Evolutionary conservation across 2,888 invertebrate species (phyloP), one percentile per base, ranked within the genome.

Genomic region (Hoplodrina blanda): DNA sequence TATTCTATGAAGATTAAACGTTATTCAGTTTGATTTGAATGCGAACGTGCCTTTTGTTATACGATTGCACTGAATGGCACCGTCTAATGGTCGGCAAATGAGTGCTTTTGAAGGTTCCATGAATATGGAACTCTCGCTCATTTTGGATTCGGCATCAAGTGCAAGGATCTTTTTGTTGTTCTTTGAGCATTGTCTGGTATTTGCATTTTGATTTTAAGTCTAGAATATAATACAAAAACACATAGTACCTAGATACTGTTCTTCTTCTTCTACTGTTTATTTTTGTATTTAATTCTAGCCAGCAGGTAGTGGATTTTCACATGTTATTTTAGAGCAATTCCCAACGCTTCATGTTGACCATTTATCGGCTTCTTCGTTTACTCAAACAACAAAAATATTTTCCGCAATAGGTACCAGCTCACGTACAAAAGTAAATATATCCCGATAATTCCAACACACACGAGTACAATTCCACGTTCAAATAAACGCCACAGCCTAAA

Each of bases 1-100:
- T 88, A 88, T 87, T 87, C 86, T 85, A 85, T 85, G 78, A 77
- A 81, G 73, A 86, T 86, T 85, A 80, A 86, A 73, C 82, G 76
- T 81, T 76, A 79, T 83, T 81, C 81, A 85, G 78, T 78, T 78
- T 76, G 81, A 81, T 81, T 78, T 86, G 79, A 82, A 80, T 80
- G 69, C 69, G 70, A 83, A 80, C 76, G 77, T 77, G 70, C 77
- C 82, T 83, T 80, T 86, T 83, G 77, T 83, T 70, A 78, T 80
- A 79, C 55, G 61, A 76, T 73, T 85, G 86, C 81, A 82, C 64
- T 81, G 74, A 85, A 84, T 78, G 64, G 60, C 62, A 57, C 62
- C 67, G 76, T 79, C 83, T 83, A 83, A 83, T 85, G 83, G 85
- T 69, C 69, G 85, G 66, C 68, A 78, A 83, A 85, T 78, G 73